These are phyloP conservation scores for Thereuonema tuberculata DNA, from an alignment of 1,140 invertebrate species.

Conservation along the genomic window DNA sequence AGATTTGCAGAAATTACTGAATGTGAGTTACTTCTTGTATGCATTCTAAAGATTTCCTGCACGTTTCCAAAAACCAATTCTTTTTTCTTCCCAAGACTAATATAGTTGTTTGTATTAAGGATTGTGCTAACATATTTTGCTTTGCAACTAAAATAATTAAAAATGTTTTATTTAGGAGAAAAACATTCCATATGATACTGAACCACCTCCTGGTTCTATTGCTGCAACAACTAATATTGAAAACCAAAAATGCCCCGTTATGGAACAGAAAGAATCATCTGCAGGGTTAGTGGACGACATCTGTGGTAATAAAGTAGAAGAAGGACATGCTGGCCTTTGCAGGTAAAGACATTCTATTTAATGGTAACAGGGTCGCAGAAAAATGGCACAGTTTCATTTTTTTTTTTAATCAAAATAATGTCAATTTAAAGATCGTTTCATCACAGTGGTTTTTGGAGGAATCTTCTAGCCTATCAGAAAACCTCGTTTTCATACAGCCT, in stretches of 20 bases:
- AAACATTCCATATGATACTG: conserved; percentile 1
- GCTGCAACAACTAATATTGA: conserved; percentile 23
- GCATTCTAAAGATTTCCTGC: background rate
- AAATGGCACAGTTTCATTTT: too few relatives aligned
- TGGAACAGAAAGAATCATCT: conserved; percentile 78
- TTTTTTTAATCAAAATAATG: too few relatives aligned
- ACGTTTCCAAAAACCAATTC: too few relatives aligned
- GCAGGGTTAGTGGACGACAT: conserved; percentile 64
- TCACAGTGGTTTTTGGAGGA: too few relatives aligned
- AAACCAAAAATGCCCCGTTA: conserved; percentile 52
- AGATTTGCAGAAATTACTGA: conserved; percentile 63
- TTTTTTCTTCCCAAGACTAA: too few relatives aligned
- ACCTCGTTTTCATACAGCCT: too few relatives aligned
- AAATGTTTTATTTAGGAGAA: conserved; percentile 1
- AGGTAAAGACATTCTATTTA: too few relatives aligned
- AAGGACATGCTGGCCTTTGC: conserved; percentile 75
- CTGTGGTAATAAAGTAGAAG: conserved; percentile 61
- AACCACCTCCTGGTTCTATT: conserved; percentile 11
- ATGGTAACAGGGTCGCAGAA: too few relatives aligned
- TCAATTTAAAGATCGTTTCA: too few relatives aligned
- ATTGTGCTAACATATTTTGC: background rate
- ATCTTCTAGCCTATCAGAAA: too few relatives aligned
- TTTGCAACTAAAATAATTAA: background rate
- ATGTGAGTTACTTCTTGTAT: conserved; percentile 38
- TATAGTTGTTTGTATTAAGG: background rate